Conservation (phyloP, 2,888 invertebrate species). For the Mesochorus sp. region DNA sequence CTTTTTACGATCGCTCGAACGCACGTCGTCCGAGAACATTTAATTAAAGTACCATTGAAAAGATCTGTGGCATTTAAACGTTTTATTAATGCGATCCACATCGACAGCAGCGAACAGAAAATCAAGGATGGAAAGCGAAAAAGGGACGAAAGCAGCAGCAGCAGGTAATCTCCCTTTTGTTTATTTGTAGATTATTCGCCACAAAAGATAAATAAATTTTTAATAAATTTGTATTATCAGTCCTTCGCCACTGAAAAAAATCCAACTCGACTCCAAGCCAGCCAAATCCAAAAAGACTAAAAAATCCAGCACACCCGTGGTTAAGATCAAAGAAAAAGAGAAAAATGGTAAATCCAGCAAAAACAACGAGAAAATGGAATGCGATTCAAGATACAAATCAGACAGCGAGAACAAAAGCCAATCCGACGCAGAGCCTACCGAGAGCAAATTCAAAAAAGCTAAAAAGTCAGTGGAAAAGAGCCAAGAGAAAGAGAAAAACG, state of each 20-base stretch:
- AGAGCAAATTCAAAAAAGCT: no score
- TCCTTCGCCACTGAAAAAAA: conserved; percentile 64
- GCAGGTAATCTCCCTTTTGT: conserved; percentile 63
- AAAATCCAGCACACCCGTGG: background rate
- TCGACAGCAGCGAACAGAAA: conserved; percentile 62
- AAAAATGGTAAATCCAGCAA: conserved; percentile 42
- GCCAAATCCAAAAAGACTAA: conserved; percentile 34
- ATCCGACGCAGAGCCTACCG: conserved; percentile 52
- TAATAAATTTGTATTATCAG: conserved; percentile 27
- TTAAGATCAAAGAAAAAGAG: conserved; percentile 57
- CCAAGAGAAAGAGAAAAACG: conserved; percentile 48
- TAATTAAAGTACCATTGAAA: conserved; percentile 21
- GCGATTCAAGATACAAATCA: conserved; percentile 61
- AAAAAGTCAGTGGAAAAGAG: no score
- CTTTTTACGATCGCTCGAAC: conserved; percentile 34
- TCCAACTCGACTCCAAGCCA: conserved; percentile 24
- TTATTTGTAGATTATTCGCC: background rate
- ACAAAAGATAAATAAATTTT: background rate
- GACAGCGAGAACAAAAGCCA: conserved; percentile 65
- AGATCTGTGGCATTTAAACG: conserved; percentile 39
- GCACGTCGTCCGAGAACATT: conserved; percentile 32
- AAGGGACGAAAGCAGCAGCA: conserved; percentile 61
- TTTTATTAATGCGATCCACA: conserved; percentile 68
- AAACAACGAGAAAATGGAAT: conserved; percentile 49
- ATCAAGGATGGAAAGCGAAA: conserved; percentile 70